A percentile compares a stretch with the other conserved stretches of the same genome.
Evolutionary conservation across 2,113 vertebrate genomes (phyloP).

Genomic region (Thymallus thymallus): DNA sequence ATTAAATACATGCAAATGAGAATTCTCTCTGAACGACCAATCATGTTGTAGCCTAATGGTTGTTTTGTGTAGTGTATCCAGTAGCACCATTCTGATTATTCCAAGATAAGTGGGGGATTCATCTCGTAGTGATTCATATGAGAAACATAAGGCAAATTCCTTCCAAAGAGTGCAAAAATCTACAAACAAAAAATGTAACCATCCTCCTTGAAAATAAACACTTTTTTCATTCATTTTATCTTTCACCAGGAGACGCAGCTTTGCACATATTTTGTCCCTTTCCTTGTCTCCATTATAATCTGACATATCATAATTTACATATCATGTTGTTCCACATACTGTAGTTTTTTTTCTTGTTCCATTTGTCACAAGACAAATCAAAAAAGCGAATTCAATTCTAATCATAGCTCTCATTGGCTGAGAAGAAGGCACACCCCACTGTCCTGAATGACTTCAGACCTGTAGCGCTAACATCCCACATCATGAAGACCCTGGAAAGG

Average conservation of each 20-base stretch:
- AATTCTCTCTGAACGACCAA: too few species aligned
- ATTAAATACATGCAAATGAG: too few species aligned
- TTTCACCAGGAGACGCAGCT: conserved; percentile 59
- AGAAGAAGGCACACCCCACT: too few species aligned
- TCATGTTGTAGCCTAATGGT: background rate
- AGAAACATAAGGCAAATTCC: conserved; percentile 21
- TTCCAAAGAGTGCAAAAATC: background rate
- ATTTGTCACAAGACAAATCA: conserved; percentile 5
- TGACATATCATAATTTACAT: conserved; percentile 10
- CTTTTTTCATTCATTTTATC: conserved; percentile 18
- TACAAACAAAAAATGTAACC: too few species aligned
- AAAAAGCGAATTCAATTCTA: conserved; percentile 5
- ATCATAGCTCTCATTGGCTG: conserved; percentile 44
- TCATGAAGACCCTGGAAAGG: too few species aligned
- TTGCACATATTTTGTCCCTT: conserved; percentile 27
- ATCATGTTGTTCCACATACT: conserved; percentile 15
- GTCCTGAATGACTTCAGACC: too few species aligned
- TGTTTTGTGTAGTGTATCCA: conserved; percentile 37
- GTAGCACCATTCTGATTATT: background rate
- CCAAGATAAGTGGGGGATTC: conserved; percentile 17
- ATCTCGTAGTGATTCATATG: conserved; percentile 37
- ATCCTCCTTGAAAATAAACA: conserved; percentile 48
- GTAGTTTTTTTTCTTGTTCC: conserved; percentile 13
- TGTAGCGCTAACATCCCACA: too few species aligned
- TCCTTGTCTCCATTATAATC: background rate